phyloP scores from a whole-genome alignment of 2,888 invertebrate species.

The Mamestra brassicae region DNA sequence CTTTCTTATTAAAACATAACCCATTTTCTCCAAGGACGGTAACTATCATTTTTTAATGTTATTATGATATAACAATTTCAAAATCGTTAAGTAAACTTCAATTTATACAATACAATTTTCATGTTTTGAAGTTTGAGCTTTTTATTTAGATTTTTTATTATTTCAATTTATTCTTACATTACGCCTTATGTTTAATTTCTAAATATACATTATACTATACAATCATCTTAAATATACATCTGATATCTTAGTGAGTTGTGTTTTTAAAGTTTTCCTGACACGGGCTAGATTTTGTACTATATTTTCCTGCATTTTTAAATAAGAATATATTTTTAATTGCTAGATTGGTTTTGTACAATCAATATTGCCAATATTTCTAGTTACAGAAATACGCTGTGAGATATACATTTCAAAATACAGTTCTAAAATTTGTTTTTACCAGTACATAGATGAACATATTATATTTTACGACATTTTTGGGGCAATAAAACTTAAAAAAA shows the following conservation, averaged over 20 bases:
- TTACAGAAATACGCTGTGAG: constrained; percentile 18
- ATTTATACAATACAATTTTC: constrained; percentile 25
- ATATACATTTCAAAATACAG: constrained; percentile 51
- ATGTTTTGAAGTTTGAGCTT: constrained; percentile 48
- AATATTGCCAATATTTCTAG: constrained; percentile 24
- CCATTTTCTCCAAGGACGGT: constrained; percentile 66
- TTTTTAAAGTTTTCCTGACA: constrained; percentile 29
- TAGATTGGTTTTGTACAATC: constrained; percentile 22
- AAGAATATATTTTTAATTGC: constrained; percentile 28
- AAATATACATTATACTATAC: constrained; percentile 48
- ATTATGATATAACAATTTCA: constrained; percentile 34
- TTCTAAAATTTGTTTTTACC: constrained; percentile 13
- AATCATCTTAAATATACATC: constrained; percentile 30
- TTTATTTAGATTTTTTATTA: constrained; percentile 20
- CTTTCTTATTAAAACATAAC: constrained; percentile 55
- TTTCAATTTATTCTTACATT: constrained; percentile 17
- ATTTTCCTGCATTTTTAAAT: constrained; percentile 50
- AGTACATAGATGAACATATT: constrained; percentile 11
- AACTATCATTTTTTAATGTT: constrained; percentile 62
- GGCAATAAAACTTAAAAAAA: constrained; percentile 44
- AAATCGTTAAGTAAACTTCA: constrained; percentile 10
- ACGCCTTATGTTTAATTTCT: constrained; percentile 10
- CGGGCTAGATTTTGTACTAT: constrained; percentile 66
- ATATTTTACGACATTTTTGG: background rate
- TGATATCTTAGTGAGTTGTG: constrained; percentile 37